A percentile compares a stretch with the other conserved stretches of the same genome.
Conservation (phyloP, 2,113 vertebrate genomes). For the Onychorhynchus coronatus region DNA sequence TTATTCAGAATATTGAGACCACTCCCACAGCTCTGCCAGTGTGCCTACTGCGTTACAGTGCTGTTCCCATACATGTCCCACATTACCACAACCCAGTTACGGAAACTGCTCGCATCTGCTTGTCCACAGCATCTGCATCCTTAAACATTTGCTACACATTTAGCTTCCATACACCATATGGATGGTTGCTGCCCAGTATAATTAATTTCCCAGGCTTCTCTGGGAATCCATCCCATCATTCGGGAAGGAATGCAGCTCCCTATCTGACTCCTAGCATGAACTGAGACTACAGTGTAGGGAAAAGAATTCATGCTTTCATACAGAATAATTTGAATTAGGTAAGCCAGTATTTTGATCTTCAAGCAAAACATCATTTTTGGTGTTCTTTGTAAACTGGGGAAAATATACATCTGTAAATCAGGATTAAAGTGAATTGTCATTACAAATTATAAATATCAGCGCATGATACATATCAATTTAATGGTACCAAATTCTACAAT, state of each 20-base stretch:
- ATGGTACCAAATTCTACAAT: not conserved
- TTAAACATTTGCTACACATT: not conserved
- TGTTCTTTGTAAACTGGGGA: not conserved
- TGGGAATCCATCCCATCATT: not conserved
- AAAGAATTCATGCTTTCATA: not conserved
- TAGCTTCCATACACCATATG: not conserved
- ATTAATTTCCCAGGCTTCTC: not conserved
- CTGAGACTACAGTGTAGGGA: not conserved
- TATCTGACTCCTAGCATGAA: not conserved
- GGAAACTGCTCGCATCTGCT: not conserved
- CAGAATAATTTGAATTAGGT: not conserved
- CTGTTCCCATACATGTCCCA: not conserved
- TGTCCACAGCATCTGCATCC: not conserved
- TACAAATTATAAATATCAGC: not conserved
- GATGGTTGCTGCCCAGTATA: not conserved
- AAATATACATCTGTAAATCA: not conserved
- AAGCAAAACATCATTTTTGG: not conserved
- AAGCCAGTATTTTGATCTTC: not conserved
- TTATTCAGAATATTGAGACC: not conserved
- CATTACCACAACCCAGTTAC: not conserved
- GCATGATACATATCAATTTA: not conserved
- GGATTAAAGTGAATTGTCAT: not conserved
- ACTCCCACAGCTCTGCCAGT: not conserved
- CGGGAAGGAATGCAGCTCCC: not conserved
- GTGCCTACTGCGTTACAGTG: not conserved